phyloP scores from a whole-genome alignment of 35 echinoderm and acorn worm genomes.

The Ophioderma brevispina region DNA sequence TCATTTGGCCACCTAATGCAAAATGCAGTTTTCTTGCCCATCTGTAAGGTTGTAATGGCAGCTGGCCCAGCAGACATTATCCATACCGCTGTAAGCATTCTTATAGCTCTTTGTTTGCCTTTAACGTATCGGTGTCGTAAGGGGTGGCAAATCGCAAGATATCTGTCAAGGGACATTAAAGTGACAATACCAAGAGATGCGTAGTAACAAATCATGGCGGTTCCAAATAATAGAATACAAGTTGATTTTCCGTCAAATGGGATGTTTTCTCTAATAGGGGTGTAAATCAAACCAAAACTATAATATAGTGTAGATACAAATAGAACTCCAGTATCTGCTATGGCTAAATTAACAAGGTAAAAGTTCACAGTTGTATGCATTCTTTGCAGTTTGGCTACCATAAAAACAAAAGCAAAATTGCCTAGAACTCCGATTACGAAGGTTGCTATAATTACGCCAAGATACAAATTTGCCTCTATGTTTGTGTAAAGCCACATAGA shows the following conservation, averaged over 20 bases:
- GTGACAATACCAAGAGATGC: conserved; percentile 54
- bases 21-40: background rate
- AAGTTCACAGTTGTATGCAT: conserved; percentile 77
- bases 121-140: conserved; percentile 37
- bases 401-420: conserved; percentile 52
- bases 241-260: background rate
- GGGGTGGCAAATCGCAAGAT: conserved; percentile 70
- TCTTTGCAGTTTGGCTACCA: conserved; percentile 16
- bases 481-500: background rate
- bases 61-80: conserved; percentile 17
- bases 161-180: conserved; percentile 67
- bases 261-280: background rate
- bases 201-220: conserved; percentile 46
- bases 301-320: conserved; percentile 6
- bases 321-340: conserved; percentile 51
- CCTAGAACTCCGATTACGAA: conserved; percentile 51
- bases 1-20: conserved; percentile 55
- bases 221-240: conserved; percentile 3
- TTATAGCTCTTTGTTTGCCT: conserved; percentile 7
- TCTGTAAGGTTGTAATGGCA: conserved; percentile 24
- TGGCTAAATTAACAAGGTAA: conserved; percentile 69
- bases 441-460: conserved; percentile 6
- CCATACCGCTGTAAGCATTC: conserved; percentile 42
- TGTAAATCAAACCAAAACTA: background rate
- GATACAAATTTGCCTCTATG: background rate